Percentiles rank a stretch among this genome's conserved stretches.
Conservation (phyloP, 2,888 invertebrate species). For the Aplocera efformata region DNA sequence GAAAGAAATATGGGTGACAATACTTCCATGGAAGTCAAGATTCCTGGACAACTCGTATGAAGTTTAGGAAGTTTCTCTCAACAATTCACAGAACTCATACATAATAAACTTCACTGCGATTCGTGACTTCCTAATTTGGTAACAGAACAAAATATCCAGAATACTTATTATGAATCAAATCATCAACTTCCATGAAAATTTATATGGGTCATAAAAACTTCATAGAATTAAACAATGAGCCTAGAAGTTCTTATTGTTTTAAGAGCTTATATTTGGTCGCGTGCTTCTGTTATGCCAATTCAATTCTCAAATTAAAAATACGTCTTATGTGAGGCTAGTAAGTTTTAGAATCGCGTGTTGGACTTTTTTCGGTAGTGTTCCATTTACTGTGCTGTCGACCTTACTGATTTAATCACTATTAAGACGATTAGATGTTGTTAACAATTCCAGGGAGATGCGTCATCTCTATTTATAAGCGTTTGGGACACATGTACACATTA, state of each 20-base stretch:
- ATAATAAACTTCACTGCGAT: too few species aligned
- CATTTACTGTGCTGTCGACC: slow-evolving; percentile 11
- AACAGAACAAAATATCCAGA: background rate
- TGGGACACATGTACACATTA: slow-evolving; percentile 19
- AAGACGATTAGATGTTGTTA: slow-evolving; percentile 26
- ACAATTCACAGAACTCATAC: too few species aligned
- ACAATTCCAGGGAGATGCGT: slow-evolving; percentile 30
- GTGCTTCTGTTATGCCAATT: background rate
- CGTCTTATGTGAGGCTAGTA: slow-evolving; percentile 1
- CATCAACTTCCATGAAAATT: slow-evolving; percentile 16
- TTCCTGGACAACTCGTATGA: too few species aligned
- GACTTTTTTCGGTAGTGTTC: background rate
- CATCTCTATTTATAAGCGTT: slow-evolving; percentile 34
- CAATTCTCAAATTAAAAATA: slow-evolving; percentile 2
- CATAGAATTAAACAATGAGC: slow-evolving; percentile 20
- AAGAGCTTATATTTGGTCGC: slow-evolving; percentile 6
- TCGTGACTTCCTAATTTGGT: background rate
- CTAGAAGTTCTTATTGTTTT: slow-evolving; percentile 5
- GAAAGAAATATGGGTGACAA: too few species aligned
- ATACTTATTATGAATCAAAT: slow-evolving; percentile 4
- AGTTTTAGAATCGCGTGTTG: background rate
- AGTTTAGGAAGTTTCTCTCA: too few species aligned
- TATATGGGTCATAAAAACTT: slow-evolving; percentile 19
- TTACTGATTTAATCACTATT: slow-evolving; percentile 32
- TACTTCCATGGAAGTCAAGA: too few species aligned